Conservation (phyloP, 2,797 vertebrate genomes). For the Anabacerthia variegaticeps region DNA sequence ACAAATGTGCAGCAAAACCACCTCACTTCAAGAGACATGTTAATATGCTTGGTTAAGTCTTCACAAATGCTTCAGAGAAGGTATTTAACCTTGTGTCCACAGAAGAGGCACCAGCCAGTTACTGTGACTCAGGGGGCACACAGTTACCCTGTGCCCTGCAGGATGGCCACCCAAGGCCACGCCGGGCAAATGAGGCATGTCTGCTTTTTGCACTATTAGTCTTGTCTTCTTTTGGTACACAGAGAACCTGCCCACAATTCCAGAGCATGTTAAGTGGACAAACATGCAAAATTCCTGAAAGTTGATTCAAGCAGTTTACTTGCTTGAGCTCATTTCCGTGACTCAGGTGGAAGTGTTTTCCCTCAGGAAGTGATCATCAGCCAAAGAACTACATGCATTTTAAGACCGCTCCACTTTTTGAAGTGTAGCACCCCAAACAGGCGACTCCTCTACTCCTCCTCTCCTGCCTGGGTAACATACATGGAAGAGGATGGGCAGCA, state of each 20-base stretch:
- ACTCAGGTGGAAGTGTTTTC: neutral
- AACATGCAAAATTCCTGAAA: neutral
- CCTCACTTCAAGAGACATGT: neutral
- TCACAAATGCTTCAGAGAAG: neutral
- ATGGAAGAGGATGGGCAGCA: neutral
- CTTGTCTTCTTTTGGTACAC: neutral
- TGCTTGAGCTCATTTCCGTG: neutral
- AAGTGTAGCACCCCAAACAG: neutral
- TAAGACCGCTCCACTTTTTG: neutral
- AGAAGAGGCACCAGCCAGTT: neutral
- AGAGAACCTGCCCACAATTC: neutral
- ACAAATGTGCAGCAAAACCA: neutral
- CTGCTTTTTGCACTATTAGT: neutral
- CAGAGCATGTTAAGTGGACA: neutral
- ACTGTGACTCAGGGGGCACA: neutral
- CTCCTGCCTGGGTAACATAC: neutral
- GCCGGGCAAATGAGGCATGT: rapidly evolving
- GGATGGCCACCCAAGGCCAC: neutral
- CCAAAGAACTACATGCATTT: neutral
- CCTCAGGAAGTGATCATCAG: neutral
- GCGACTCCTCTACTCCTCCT: neutral
- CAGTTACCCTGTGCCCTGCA: neutral
- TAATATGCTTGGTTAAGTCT: neutral
- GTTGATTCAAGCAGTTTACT: neutral
- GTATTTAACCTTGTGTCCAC: neutral